phyloP scores from a whole-genome alignment of 2,888 invertebrate species.

The Merodon equestris region DNA sequence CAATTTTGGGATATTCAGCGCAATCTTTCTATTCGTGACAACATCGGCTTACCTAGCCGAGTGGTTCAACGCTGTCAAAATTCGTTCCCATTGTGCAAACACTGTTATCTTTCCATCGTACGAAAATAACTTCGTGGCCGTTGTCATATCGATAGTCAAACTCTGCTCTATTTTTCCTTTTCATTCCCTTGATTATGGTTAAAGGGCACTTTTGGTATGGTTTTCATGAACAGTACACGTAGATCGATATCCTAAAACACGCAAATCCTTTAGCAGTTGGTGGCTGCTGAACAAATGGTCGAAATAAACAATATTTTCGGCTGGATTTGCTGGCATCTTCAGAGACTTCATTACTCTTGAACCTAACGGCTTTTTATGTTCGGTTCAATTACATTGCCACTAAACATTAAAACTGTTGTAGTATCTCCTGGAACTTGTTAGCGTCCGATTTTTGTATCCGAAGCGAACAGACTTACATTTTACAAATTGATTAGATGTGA shows the following conservation, averaged over 20 bases:
- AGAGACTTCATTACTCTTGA: slow-evolving; percentile 1
- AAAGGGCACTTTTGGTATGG: slow-evolving; percentile 3
- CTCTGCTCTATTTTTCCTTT: slow-evolving; percentile 3
- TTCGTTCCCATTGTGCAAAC: slow-evolving; percentile 46
- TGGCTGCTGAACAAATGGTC: slow-evolving; percentile 18
- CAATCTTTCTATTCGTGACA: slow-evolving; percentile 19
- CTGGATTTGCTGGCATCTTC: neutral
- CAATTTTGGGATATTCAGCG: slow-evolving; percentile 26
- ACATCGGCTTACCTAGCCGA: slow-evolving; percentile 37
- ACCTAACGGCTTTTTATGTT: slow-evolving; percentile 2
- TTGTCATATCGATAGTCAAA: slow-evolving; percentile 30
- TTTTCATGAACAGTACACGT: slow-evolving; percentile 11
- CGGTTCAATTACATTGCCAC: neutral
- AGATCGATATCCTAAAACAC: slow-evolving; percentile 5
- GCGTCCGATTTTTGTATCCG: slow-evolving; percentile 6
- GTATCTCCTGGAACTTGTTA: neutral
- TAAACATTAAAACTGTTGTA: neutral
- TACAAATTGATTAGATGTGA: slow-evolving; percentile 1
- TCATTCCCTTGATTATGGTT: slow-evolving; percentile 9
- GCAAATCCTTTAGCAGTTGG: slow-evolving; percentile 12
- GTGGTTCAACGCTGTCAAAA: slow-evolving; percentile 31
- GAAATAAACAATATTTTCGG: slow-evolving; percentile 10
- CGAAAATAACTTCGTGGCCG: slow-evolving; percentile 34
- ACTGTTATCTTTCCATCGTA: slow-evolving; percentile 48
- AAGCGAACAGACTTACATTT: neutral